A percentile compares a stretch with the other conserved stretches of the same genome.
Conservation (phyloP, 2,113 vertebrate species). For the Dicentrarchus labrax region DNA sequence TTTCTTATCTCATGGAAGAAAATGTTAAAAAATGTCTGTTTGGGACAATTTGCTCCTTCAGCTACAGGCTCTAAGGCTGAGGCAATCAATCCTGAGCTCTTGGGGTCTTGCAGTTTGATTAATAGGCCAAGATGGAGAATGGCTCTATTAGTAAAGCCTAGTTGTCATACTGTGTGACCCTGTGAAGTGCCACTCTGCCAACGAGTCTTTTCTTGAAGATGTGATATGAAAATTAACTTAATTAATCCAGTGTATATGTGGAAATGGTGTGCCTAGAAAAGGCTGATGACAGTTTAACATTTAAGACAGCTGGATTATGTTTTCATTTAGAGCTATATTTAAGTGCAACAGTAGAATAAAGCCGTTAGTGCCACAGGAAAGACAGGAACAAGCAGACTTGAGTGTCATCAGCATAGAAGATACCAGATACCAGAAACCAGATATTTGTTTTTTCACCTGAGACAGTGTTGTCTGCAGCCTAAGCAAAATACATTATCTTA, state of each 20-base stretch:
- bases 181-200: conserved; percentile 34
- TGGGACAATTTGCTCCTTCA: conserved; percentile 34
- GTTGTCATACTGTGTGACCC: conserved; percentile 43
- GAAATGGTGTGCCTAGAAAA: conserved; percentile 14
- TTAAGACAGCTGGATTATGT: not conserved
- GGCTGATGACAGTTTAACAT: conserved; percentile 21
- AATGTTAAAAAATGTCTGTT: conserved; percentile 7
- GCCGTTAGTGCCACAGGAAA: not conserved
- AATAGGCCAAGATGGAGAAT: conserved; percentile 52
- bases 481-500: not conserved
- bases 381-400: not conserved
- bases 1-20: conserved; percentile 41
- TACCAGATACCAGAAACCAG: not conserved
- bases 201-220: conserved; percentile 14
- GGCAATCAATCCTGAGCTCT: conserved; percentile 57
- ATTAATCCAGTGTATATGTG: conserved; percentile 9
- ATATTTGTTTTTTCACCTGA: not conserved
- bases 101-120: conserved; percentile 48
- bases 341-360: not conserved
- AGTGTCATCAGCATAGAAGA: conserved; percentile 8
- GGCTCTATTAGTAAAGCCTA: conserved; percentile 44
- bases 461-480: not conserved
- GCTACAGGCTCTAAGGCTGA: conserved; percentile 34
- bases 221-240: conserved; percentile 26
- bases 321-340: conserved; percentile 10